Evolutionary conservation across 1,140 invertebrate genomes (phyloP).

Genomic region (Hyles vespertilio): DNA sequence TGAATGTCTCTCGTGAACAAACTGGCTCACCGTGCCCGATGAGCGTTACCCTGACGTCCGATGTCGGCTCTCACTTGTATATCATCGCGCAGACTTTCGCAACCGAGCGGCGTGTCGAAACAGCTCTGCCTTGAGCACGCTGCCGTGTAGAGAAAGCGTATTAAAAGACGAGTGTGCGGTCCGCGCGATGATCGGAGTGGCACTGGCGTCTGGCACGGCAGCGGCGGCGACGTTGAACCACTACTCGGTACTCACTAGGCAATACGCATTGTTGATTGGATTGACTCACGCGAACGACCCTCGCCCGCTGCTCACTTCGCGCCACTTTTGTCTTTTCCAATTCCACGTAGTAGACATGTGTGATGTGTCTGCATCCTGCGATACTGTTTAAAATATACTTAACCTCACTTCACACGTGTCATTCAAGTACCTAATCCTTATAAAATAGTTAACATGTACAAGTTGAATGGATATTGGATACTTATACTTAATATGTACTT

Average conservation of each 20-base stretch:
- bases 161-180: constrained; percentile 31
- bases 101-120: constrained; percentile 69
- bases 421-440: too few species aligned
- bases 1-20: constrained; percentile 63
- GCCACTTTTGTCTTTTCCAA: constrained; percentile 10
- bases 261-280: constrained; percentile 1
- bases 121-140: constrained; percentile 53
- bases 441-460: too few species aligned
- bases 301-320: constrained; percentile 46
- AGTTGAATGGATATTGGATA: too few species aligned
- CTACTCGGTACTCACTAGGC: constrained; percentile 10
- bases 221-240: constrained; percentile 19
- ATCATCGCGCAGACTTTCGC: constrained; percentile 74
- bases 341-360: not conserved
- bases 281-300: constrained; percentile 39
- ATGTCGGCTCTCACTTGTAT: constrained; percentile 72
- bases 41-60: constrained; percentile 68
- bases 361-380: not conserved
- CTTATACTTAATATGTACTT: too few species aligned
- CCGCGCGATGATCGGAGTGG: constrained; percentile 37
- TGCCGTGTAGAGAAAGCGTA: constrained; percentile 46
- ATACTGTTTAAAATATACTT: too few species aligned
- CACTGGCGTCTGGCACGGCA: constrained; percentile 30
- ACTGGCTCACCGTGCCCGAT: constrained; percentile 70
- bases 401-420: too few species aligned